Conservation (phyloP, 1,140 invertebrate species). For the Andricus grossulariae region DNA sequence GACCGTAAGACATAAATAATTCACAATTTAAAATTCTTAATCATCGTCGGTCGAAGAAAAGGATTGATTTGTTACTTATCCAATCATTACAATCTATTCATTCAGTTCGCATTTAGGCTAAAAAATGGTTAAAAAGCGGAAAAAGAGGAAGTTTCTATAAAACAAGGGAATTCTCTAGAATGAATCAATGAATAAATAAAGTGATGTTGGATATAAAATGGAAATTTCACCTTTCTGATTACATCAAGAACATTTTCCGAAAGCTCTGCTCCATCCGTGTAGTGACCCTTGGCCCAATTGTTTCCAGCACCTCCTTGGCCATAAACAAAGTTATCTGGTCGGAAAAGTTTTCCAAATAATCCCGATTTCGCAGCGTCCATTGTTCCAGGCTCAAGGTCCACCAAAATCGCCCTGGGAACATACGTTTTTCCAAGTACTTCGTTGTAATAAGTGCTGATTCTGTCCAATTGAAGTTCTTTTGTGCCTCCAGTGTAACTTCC, state of each 20-base stretch:
- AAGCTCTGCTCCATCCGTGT: conserved; percentile 81
- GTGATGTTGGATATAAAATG: not conserved
- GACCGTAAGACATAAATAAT: too few relatives aligned
- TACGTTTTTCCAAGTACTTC: conserved; percentile 86
- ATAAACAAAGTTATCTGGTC: conserved; percentile 89
- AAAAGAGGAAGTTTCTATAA: too few relatives aligned
- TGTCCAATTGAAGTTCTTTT: conserved; percentile 84
- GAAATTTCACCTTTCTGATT: conserved; percentile 78
- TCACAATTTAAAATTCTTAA: too few relatives aligned
- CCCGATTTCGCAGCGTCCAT: conserved; percentile 87
- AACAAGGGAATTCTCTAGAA: too few relatives aligned
- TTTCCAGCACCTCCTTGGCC: conserved; percentile 84
- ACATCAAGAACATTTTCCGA: conserved; percentile 85
- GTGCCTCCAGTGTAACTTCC: conserved; percentile 86
- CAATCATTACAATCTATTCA: too few relatives aligned
- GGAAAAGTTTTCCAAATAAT: conserved; percentile 86
- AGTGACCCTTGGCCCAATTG: conserved; percentile 88
- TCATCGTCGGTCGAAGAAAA: too few relatives aligned
- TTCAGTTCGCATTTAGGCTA: too few relatives aligned
- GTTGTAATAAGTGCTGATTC: conserved; percentile 91
- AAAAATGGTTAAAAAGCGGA: too few relatives aligned
- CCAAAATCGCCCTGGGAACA: conserved; percentile 82
- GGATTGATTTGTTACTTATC: too few relatives aligned
- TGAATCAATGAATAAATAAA: not conserved
- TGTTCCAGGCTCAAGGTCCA: conserved; percentile 84